Conservation (phyloP, 2,888 invertebrate genomes). For the Andrena marginata region DNA sequence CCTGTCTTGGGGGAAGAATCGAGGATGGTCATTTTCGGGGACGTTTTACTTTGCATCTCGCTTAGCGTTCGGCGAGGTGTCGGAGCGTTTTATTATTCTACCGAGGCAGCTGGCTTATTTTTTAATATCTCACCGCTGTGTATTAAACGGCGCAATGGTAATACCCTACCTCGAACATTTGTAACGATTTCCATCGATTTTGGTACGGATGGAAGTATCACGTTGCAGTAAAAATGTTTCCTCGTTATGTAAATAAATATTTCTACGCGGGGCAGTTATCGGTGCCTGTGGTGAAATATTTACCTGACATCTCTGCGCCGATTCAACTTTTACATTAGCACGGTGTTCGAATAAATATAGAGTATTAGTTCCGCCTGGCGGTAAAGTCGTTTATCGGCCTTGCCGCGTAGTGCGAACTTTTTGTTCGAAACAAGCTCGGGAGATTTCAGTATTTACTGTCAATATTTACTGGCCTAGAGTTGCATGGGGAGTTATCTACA, state of each 20-base stretch:
- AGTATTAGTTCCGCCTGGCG: not conserved
- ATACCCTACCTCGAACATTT: not conserved
- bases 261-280: not conserved
- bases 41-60: too few relatives aligned
- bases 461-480: not conserved
- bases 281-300: not conserved
- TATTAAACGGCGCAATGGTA: not conserved
- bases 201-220: not conserved
- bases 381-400: not conserved
- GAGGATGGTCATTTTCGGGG: too few relatives aligned
- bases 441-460: not conserved
- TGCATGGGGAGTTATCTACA: not conserved
- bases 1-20: not conserved
- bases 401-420: not conserved
- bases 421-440: not conserved
- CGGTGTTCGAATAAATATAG: too few relatives aligned
- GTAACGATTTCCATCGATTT: not conserved
- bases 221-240: not conserved
- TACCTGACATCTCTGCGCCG: not conserved
- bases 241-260: not conserved
- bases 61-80: too few relatives aligned
- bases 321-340: not conserved
- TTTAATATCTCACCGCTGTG: not conserved
- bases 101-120: too few relatives aligned
- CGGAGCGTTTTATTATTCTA: too few relatives aligned